Evolutionary conservation across 2,888 invertebrate species (phyloP).

Genomic region (Mesorhabditis sp.): DNA sequence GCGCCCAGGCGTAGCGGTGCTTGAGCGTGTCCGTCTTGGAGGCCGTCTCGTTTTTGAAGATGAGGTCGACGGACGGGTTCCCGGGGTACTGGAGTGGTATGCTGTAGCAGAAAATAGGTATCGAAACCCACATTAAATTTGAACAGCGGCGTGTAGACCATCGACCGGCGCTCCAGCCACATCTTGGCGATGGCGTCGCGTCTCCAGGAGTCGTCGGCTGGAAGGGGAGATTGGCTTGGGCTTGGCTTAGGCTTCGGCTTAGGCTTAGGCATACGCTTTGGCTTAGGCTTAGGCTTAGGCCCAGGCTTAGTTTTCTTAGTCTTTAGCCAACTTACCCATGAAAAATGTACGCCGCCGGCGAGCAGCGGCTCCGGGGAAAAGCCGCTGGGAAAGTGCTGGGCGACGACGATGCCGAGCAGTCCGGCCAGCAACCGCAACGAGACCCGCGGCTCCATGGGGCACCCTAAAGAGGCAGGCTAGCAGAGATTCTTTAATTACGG

Average conservation of each 20-base stretch:
- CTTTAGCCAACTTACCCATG: background rate
- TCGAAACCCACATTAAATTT: background rate
- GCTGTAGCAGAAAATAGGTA: background rate
- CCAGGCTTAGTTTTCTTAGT: background rate
- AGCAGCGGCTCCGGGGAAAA: background rate
- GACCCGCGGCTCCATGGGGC: background rate
- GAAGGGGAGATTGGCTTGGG: conserved; percentile 1
- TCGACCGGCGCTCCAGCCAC: conserved; percentile 26
- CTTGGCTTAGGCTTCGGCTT: background rate
- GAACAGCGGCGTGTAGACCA: conserved; percentile 25
- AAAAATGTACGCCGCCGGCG: background rate
- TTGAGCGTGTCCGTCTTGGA: conserved; percentile 27
- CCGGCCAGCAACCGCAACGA: background rate
- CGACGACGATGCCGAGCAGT: background rate
- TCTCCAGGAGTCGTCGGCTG: conserved; percentile 29
- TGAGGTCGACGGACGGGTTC: conserved; percentile 16
- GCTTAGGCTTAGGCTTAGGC: background rate
- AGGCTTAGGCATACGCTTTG: background rate
- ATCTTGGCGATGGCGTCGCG: conserved; percentile 21
- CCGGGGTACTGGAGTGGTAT: conserved; percentile 16
- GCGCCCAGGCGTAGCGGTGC: conserved; percentile 35
- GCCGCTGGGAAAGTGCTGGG: background rate
- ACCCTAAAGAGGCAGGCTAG: too few relatives aligned
- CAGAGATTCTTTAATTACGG: background rate
- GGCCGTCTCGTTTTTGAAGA: conserved; percentile 35